Evolutionary conservation across 1,140 invertebrate species (phyloP).

Genomic region (Zaprionus davidi): DNA sequence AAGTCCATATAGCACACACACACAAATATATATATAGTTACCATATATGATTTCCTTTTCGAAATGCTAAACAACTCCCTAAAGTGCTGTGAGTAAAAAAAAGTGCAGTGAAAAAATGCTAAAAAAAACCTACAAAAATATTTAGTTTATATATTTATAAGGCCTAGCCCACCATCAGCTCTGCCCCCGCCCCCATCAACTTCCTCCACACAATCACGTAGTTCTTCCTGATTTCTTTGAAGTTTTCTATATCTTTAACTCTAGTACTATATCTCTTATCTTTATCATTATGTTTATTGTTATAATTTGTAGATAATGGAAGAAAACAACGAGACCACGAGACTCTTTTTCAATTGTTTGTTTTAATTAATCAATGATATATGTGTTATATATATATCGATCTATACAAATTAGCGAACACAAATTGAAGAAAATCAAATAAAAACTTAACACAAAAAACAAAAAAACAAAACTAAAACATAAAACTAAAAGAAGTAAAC

Average conservation of each 20-base stretch:
- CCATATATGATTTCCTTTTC: constrained; percentile 54
- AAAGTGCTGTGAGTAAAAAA: constrained; percentile 80
- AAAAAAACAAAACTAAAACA: constrained; percentile 25
- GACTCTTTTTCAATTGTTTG: constrained; percentile 76
- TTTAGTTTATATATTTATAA: constrained; percentile 55
- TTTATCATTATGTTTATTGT: constrained; percentile 54
- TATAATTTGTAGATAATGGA: constrained; percentile 45
- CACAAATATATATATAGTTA: constrained; percentile 46
- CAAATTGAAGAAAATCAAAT: constrained; percentile 51
- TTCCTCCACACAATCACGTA: constrained; percentile 50
- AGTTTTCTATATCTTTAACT: background rate
- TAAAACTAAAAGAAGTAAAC: constrained; percentile 5
- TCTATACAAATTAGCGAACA: constrained; percentile 49
- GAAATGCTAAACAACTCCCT: constrained; percentile 63
- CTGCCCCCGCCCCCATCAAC: constrained; percentile 27
- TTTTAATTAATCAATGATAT: constrained; percentile 53
- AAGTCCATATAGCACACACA: constrained; percentile 39
- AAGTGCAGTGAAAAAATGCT: constrained; percentile 47
- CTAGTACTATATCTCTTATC: constrained; percentile 2
- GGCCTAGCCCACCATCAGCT: constrained; percentile 53
- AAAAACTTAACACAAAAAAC: constrained; percentile 25
- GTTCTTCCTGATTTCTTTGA: constrained; percentile 74
- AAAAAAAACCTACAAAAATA: constrained; percentile 30
- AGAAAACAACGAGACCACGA: constrained; percentile 80
- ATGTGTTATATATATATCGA: background rate